Base-by-base conservation (phyloP, 2,888 invertebrate species). In the Drosophila falleni region DNA sequence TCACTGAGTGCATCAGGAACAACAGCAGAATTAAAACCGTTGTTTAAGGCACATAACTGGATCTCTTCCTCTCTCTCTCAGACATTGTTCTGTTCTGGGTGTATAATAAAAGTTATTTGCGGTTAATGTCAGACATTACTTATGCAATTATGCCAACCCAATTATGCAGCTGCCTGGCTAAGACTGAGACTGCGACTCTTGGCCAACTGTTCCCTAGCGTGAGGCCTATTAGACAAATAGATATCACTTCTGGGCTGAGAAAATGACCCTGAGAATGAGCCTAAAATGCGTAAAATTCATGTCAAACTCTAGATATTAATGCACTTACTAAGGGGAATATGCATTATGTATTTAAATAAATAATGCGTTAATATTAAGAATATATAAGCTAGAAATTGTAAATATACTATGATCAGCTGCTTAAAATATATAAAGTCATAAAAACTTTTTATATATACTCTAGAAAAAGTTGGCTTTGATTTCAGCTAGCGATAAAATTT, bases 41-140 rank as follows among this genome's bases (percentile, higher is more conserved):
- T 84, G 89, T 59, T 82, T 74, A 69, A 70, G 37, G 49, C 78
- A 66, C 60, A 71, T 86, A 88, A 88, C 89, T 86, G 78, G 80
- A 77, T 16, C 15, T 19, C 5, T 23, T 26, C 23, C 16, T 8
- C 50, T 3, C 26, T n/a, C 10, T 19, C 29, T 29, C 29, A 10
- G 10, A 60, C 62, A 63, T 74, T 67, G 71, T 71, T 46, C 49
- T 53, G 44, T 47, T 58, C 37, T 29, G 19, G 66, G 44, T n/a
- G 47, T 46, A 39, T 79, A 73, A 79, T 69, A 62, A 55, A 71
- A 47, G 47, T 63, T 44, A 67, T 67, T 64, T 74, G 53, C 60
- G 54, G 59, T 58, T 74, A 74, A 63, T 63, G 64, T 66, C 70
- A 50, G 66, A 53, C 66, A 74, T 79, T 77, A 67, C 46, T 37